Evolutionary conservation across 2,888 invertebrate genomes (phyloP).

Genomic region (Ypsolopha scabrella): DNA sequence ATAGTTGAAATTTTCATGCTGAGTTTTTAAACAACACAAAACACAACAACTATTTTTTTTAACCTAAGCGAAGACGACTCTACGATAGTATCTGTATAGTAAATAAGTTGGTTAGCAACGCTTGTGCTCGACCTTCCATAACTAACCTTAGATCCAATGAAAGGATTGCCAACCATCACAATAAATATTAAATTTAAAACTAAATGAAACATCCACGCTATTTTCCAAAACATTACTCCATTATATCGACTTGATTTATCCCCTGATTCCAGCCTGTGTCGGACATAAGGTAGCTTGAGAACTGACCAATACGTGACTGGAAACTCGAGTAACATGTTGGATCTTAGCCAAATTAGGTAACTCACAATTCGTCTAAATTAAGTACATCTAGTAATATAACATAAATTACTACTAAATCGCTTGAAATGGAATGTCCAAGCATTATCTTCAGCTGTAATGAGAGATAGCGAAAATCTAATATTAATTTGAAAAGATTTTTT

Average conservation of each 20-base stretch:
- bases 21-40: slow-evolving; percentile 48
- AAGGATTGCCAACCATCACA: slow-evolving; percentile 25
- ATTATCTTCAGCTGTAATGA: slow-evolving; percentile 35
- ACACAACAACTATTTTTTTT: slow-evolving; percentile 50
- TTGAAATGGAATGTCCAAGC: slow-evolving; percentile 55
- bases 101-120: slow-evolving; percentile 39
- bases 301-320: background rate
- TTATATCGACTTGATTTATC: background rate
- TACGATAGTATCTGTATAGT: slow-evolving; percentile 23
- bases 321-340: background rate
- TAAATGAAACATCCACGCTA: slow-evolving; percentile 22
- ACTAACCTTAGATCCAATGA: slow-evolving; percentile 20
- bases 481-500: slow-evolving; percentile 20
- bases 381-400: slow-evolving; percentile 47
- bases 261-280: background rate
- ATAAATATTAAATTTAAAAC: slow-evolving; percentile 27
- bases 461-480: slow-evolving; percentile 25
- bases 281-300: background rate
- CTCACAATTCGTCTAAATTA: slow-evolving; percentile 56
- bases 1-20: slow-evolving; percentile 40
- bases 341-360: slow-evolving; percentile 23
- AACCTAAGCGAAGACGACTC: slow-evolving; percentile 36
- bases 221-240: slow-evolving; percentile 14
- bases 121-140: slow-evolving; percentile 39
- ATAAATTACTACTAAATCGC: slow-evolving; percentile 16